Evolutionary conservation across 2,888 invertebrate genomes (phyloP).

Genomic region (Sicus ferrugineus): DNA sequence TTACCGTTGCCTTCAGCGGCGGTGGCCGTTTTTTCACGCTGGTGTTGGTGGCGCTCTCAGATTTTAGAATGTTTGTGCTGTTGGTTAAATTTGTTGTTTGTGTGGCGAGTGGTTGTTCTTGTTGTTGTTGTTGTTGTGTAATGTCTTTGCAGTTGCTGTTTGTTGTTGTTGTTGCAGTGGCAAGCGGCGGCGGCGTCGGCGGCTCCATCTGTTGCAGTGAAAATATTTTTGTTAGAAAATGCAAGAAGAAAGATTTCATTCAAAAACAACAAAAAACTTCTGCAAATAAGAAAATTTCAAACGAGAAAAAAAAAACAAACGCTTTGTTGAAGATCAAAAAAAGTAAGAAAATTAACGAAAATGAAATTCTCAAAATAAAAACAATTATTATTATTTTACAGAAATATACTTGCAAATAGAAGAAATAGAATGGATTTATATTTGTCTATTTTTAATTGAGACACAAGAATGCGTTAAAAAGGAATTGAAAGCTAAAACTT

Average conservation of each 20-base stretch:
- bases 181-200: slow-evolving; percentile 41
- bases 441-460: too few species aligned
- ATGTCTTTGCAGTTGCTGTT: neutral
- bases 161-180: slow-evolving; percentile 39
- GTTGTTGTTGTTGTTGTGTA: slow-evolving; percentile 32
- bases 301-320: too few species aligned
- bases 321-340: too few species aligned
- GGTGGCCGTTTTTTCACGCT: slow-evolving; percentile 59
- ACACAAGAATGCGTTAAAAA: too few species aligned
- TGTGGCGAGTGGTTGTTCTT: slow-evolving; percentile 38
- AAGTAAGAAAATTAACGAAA: too few species aligned
- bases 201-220: slow-evolving; percentile 47
- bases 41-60: slow-evolving; percentile 23
- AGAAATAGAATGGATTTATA: too few species aligned
- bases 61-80: slow-evolving; percentile 36
- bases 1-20: slow-evolving; percentile 57
- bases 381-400: too few species aligned
- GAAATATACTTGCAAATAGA: too few species aligned
- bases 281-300: too few species aligned
- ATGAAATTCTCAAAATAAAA: too few species aligned
- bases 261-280: too few species aligned
- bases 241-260: neutral
- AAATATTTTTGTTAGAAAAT: neutral
- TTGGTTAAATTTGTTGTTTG: slow-evolving; percentile 27
- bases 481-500: too few species aligned